A percentile compares a stretch with the other conserved stretches of the same genome.
Conservation (phyloP, 2,113 vertebrate genomes). For the Lichenostomus cassidix region DNA sequence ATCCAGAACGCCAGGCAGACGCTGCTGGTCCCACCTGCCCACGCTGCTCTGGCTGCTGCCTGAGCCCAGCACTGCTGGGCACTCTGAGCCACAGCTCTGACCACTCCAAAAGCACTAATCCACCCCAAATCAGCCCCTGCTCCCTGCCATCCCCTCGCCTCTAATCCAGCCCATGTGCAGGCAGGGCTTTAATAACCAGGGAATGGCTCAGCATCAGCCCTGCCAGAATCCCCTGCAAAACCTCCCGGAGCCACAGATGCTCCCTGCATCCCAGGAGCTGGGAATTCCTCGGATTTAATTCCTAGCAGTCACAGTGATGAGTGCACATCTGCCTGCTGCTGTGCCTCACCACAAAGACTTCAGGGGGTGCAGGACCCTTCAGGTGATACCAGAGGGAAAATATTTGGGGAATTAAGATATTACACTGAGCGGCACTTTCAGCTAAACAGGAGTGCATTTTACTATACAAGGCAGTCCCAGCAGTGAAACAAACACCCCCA, state of each 20-base stretch:
- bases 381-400: neutral
- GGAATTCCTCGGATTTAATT: neutral
- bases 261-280: neutral
- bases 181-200: neutral
- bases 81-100: neutral
- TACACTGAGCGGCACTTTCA: neutral
- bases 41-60: neutral
- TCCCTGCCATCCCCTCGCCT: neutral
- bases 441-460: neutral
- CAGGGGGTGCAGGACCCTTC: neutral
- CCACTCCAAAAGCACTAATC: neutral
- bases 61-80: neutral
- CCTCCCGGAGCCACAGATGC: neutral
- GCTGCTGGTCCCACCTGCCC: slow-evolving; percentile 21
- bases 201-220: neutral
- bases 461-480: neutral
- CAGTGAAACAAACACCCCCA: neutral
- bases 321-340: neutral
- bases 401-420: neutral
- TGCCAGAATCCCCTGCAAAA: neutral
- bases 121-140: neutral
- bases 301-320: neutral
- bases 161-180: neutral
- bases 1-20: slow-evolving; percentile 23
- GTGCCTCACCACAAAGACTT: neutral